Conservation (phyloP, 2,888 invertebrate genomes). For the Azorinus chamasolen region DNA sequence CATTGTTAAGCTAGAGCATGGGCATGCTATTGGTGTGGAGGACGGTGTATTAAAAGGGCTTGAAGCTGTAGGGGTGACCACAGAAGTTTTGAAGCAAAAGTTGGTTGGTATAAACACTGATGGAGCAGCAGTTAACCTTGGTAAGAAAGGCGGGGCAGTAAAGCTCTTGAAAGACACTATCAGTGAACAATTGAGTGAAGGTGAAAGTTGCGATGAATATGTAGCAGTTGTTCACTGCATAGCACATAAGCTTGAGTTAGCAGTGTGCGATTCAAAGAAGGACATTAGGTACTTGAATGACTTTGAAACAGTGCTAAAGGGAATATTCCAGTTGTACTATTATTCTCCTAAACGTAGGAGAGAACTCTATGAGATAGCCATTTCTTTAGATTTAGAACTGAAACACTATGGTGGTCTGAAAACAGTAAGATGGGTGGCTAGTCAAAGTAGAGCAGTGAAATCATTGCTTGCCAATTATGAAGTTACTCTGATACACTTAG, state of each 20-base stretch:
- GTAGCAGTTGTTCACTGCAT: conserved; percentile 25
- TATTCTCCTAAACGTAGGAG: conserved; percentile 45
- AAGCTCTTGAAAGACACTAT: conserved; percentile 27
- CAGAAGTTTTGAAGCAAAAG: conserved; percentile 8
- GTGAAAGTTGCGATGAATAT: conserved; percentile 14
- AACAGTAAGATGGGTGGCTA: conserved; percentile 37
- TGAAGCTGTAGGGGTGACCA: conserved; percentile 14
- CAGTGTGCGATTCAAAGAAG: conserved; percentile 47
- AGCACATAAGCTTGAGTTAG: conserved; percentile 43
- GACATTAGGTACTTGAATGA: conserved; percentile 21
- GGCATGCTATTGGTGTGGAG: conserved; percentile 37
- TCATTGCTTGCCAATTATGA: conserved; percentile 41
- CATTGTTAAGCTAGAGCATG: conserved; percentile 28
- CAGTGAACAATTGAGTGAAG: conserved; percentile 12
- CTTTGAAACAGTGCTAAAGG: conserved; percentile 43
- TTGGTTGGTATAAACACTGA: conserved; percentile 43
- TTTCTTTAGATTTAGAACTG: conserved; percentile 24
- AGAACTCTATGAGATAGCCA: conserved; percentile 35
- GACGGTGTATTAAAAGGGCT: conserved; percentile 25
- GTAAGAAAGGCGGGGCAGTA: conserved; percentile 39
- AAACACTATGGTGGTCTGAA: conserved; percentile 41
- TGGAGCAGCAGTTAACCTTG: conserved; percentile 43
- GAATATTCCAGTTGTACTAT: conserved; percentile 37
- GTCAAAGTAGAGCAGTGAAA: conserved; percentile 43
- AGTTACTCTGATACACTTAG: conserved; percentile 36